These are phyloP conservation scores for Mesocricetus auratus DNA, from an alignment of 2,113 vertebrate genomes.

Conservation along the genomic window DNA sequence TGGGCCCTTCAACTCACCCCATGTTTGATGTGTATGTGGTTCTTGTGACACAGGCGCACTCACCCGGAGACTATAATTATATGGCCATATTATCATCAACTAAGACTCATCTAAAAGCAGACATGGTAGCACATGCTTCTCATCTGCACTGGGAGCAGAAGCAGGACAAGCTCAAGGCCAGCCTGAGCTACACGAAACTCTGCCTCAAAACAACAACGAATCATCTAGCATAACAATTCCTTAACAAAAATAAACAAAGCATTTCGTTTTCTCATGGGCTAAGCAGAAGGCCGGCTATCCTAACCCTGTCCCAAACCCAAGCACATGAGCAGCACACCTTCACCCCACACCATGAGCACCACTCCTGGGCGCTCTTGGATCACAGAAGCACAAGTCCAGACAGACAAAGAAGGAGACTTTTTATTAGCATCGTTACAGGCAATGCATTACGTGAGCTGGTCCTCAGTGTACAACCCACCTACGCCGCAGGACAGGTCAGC, in stretches of 20 bases:
- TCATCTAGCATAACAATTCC: not conserved
- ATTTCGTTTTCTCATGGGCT: not conserved
- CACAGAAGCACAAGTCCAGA: slow-evolving; percentile 56
- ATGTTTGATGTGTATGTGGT: not conserved
- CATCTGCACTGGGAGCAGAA: not conserved
- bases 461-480: slow-evolving; percentile 87
- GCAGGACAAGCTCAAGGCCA: not conserved
- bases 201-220: not conserved
- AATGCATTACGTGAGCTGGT: slow-evolving; percentile 85
- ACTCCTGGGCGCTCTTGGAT: slow-evolving; percentile 50
- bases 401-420: slow-evolving; percentile 86
- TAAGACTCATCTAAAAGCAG: not conserved
- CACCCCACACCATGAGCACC: not conserved
- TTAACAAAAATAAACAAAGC: not conserved
- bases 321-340: not conserved
- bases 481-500: slow-evolving; percentile 83
- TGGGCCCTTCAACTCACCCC: not conserved
- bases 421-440: slow-evolving; percentile 92
- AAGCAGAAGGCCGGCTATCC: not conserved
- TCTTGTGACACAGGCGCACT: not conserved
- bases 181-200: not conserved
- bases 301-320: no score
- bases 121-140: not conserved
- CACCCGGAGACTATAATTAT: not conserved
- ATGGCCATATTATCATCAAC: not conserved